Conservation (phyloP, 2,113 vertebrate genomes). For the Coracopsis vasa region DNA sequence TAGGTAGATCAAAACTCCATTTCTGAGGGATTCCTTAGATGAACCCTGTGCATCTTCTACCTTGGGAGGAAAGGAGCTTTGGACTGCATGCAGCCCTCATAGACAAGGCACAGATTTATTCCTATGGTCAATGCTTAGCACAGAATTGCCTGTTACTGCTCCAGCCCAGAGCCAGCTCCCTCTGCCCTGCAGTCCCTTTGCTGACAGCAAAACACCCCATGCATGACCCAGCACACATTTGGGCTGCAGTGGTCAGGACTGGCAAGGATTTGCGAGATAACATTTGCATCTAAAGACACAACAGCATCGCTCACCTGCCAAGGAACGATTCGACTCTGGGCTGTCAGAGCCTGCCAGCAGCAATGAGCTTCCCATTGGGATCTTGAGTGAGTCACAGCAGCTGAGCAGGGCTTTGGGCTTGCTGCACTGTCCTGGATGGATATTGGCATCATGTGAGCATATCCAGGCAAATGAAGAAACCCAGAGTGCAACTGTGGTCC, state of each 20-base stretch:
- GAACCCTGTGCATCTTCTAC: not conserved
- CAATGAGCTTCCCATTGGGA: not conserved
- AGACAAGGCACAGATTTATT: not conserved
- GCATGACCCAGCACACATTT: not conserved
- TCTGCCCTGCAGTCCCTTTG: not conserved
- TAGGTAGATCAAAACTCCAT: not conserved
- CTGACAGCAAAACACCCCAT: not conserved
- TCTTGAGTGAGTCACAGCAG: not conserved
- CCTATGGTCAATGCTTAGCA: not conserved
- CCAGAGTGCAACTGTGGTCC: fast-evolving
- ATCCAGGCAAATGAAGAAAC: not conserved
- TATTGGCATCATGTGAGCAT: fast-evolving
- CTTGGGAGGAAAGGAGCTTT: not conserved
- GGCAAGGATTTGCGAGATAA: not conserved
- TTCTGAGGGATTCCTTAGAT: not conserved
- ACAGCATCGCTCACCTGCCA: not conserved
- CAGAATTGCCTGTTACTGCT: not conserved
- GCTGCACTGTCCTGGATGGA: fast-evolving
- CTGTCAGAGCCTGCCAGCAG: not conserved
- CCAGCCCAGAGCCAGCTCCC: not conserved
- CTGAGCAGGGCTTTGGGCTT: not conserved
- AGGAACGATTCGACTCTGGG: not conserved
- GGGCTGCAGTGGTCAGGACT: not conserved
- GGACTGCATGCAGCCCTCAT: not conserved
- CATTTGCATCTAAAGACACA: not conserved